Conservation (phyloP, 2,113 vertebrate genomes). For the Pelodiscus sinensis region DNA sequence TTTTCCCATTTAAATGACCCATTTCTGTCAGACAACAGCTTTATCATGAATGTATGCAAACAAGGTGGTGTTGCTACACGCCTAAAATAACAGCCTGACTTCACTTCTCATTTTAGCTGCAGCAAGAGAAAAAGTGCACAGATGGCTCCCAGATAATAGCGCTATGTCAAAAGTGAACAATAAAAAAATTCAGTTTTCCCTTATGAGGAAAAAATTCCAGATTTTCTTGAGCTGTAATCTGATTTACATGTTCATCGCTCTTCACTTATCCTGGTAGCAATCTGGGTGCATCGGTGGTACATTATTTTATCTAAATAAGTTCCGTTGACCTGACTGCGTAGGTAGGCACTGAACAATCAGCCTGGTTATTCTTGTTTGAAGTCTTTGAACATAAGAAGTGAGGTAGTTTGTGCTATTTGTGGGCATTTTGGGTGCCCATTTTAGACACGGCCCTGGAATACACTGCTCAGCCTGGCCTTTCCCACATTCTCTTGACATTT, state of each 20-base stretch:
- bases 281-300: not conserved
- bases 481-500: not conserved
- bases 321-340: not conserved
- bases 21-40: conserved; percentile 60
- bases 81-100: conserved; percentile 31
- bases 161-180: not conserved
- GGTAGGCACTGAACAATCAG: not conserved
- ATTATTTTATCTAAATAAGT: not conserved
- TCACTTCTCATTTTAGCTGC: not conserved
- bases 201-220: not conserved
- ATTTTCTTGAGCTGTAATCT: not conserved
- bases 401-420: not conserved
- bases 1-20: not conserved
- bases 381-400: not conserved
- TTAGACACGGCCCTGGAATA: not conserved
- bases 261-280: not conserved
- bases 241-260: not conserved
- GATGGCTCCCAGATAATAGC: conserved; percentile 57
- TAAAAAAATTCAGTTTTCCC: not conserved
- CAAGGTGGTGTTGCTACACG: conserved; percentile 48
- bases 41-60: conserved; percentile 35
- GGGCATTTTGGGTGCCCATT: not conserved
- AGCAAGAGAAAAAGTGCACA: not conserved
- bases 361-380: not conserved
- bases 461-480: not conserved